phyloP scores from a whole-genome alignment of 2,113 vertebrate species.

The Syngnathus floridae region DNA sequence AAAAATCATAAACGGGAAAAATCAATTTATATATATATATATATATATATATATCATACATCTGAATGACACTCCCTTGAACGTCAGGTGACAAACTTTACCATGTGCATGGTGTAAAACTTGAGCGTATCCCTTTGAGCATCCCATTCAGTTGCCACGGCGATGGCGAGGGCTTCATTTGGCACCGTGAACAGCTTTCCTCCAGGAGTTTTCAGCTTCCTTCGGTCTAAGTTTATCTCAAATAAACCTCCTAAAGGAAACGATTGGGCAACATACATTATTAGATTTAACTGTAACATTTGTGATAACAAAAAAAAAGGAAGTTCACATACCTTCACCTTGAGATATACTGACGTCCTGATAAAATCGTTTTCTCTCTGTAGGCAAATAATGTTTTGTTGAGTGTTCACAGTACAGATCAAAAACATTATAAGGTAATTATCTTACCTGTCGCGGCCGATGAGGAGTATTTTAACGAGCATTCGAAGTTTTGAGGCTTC shows the following conservation, averaged over 20 bases:
- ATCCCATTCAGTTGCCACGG: constrained; percentile 94
- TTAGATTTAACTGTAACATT: background rate
- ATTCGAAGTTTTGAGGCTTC: constrained; percentile 3
- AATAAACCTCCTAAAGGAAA: constrained; percentile 74
- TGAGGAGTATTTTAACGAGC: constrained; percentile 42
- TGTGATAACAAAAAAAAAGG: too few species aligned
- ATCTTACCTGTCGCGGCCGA: constrained; percentile 51
- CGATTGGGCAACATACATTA: background rate
- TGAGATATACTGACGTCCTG: constrained; percentile 88
- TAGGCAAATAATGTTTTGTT: constrained; percentile 12
- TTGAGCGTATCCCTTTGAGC: constrained; percentile 87
- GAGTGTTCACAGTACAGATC: background rate
- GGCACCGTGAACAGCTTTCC: constrained; percentile 88
- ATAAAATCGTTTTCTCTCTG: constrained; percentile 91
- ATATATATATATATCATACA: background rate
- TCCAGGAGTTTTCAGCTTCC: constrained; percentile 90
- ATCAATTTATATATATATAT: background rate
- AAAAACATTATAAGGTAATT: background rate
- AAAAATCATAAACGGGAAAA: constrained; percentile 3
- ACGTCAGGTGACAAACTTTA: constrained; percentile 42
- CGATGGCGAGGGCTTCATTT: constrained; percentile 85
- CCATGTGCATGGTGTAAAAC: constrained; percentile 94
- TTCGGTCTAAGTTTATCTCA: constrained; percentile 90
- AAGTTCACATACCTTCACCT: constrained; percentile 77
- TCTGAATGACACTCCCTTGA: background rate